A percentile compares a stretch with the other conserved stretches of the same genome.
Evolutionary conservation across 2,797 vertebrate genomes (phyloP).

Genomic region (Chaunax sp.): DNA sequence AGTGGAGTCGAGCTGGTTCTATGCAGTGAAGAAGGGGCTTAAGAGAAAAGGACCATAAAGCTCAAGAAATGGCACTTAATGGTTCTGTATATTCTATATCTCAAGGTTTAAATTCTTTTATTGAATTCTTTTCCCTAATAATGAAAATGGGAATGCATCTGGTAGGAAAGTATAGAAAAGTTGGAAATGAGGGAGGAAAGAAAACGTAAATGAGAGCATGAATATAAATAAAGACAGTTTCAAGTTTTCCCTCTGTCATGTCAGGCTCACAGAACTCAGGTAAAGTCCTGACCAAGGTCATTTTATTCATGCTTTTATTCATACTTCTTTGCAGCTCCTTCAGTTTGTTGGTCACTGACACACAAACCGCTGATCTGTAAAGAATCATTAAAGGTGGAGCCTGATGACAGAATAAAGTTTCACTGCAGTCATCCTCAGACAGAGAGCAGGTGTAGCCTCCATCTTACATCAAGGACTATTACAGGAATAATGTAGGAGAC

Average conservation of each 20-base stretch:
- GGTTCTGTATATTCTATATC: neutral
- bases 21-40: no score
- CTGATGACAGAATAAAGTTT: neutral
- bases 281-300: constrained; percentile 33
- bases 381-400: neutral
- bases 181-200: neutral
- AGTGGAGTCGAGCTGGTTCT: no score
- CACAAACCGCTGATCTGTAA: no score
- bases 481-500: neutral
- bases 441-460: constrained; percentile 8
- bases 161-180: neutral
- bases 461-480: neutral
- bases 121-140: neutral
- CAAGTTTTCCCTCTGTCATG: neutral
- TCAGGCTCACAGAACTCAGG: constrained; percentile 3
- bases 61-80: constrained; percentile 4
- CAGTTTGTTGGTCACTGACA: constrained; percentile 1
- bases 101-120: neutral
- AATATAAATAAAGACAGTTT: no score
- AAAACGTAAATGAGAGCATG: neutral
- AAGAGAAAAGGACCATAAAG: constrained; percentile 43
- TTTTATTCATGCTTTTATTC: neutral
- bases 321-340: constrained; percentile 8
- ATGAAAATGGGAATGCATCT: neutral
- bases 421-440: neutral